phyloP scores from a whole-genome alignment of 2,797 vertebrate genomes.

The Rhabdophis nuchalis region DNA sequence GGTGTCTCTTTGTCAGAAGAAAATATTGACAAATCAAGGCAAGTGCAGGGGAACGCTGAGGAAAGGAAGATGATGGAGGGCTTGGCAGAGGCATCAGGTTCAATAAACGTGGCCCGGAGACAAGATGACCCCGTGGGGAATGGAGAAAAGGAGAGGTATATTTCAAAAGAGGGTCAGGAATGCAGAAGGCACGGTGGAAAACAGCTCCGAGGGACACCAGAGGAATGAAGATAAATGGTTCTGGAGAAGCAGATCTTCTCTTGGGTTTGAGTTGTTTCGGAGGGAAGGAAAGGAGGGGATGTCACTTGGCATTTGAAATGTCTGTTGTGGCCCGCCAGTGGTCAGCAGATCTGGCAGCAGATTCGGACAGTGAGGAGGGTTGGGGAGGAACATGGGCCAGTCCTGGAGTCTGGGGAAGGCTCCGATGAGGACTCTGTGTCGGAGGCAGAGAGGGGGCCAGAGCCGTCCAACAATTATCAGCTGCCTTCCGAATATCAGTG shows the following conservation, averaged over 20 bases:
- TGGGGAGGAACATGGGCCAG: no score
- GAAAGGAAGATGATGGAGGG: background rate
- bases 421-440: no score
- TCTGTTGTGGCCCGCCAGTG: no score
- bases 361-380: no score
- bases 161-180: background rate
- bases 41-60: background rate
- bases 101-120: background rate
- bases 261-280: background rate
- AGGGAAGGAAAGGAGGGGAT: background rate
- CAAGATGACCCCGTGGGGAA: background rate
- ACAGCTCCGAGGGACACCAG: background rate
- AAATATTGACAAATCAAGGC: background rate
- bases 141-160: background rate
- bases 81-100: background rate
- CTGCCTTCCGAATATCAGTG: no score
- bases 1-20: background rate
- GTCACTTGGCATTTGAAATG: background rate
- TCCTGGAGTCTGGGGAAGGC: no score
- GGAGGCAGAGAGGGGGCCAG: no score
- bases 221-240: background rate
- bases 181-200: background rate
- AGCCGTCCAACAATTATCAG: no score
- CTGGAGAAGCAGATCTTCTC: background rate
- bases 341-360: no score